Evolutionary conservation across 92 coral and sea anemone species (phyloP).

Genomic region (Muricea muricata): DNA sequence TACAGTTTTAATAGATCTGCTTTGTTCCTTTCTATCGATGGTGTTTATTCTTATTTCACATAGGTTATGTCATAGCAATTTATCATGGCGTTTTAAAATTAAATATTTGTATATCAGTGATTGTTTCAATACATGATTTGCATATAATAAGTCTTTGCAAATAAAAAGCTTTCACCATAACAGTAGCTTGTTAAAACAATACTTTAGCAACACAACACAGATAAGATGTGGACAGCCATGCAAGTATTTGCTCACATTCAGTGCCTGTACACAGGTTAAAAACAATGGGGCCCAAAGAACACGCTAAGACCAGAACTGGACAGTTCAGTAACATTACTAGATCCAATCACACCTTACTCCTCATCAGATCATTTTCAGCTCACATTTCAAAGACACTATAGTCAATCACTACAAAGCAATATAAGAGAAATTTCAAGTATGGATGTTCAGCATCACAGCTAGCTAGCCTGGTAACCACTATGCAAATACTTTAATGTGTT

Average conservation of each 20-base stretch:
- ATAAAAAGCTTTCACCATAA: neutral
- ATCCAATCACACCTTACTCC: too few species aligned
- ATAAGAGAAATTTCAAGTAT: neutral
- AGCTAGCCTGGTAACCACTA: too few species aligned
- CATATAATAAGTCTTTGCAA: slow-evolving; percentile 1
- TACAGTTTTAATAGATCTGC: neutral
- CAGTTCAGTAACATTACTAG: too few species aligned
- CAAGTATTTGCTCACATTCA: neutral
- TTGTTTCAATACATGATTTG: neutral
- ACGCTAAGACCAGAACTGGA: too few species aligned
- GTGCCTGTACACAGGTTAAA: too few species aligned
- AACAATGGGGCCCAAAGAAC: too few species aligned
- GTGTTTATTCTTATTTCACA: too few species aligned
- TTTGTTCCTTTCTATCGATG: too few species aligned
- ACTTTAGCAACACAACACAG: slow-evolving; percentile 1
- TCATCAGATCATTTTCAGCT: neutral
- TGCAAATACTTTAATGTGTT: too few species aligned
- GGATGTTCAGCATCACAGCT: too few species aligned
- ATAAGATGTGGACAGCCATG: neutral
- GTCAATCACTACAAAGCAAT: neutral
- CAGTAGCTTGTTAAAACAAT: neutral
- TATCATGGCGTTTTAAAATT: neutral
- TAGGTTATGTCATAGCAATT: too few species aligned
- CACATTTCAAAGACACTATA: neutral
- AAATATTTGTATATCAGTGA: too few species aligned